phyloP scores from a whole-genome alignment of 1,140 invertebrate species.

The Drosophila baimaii region DNA sequence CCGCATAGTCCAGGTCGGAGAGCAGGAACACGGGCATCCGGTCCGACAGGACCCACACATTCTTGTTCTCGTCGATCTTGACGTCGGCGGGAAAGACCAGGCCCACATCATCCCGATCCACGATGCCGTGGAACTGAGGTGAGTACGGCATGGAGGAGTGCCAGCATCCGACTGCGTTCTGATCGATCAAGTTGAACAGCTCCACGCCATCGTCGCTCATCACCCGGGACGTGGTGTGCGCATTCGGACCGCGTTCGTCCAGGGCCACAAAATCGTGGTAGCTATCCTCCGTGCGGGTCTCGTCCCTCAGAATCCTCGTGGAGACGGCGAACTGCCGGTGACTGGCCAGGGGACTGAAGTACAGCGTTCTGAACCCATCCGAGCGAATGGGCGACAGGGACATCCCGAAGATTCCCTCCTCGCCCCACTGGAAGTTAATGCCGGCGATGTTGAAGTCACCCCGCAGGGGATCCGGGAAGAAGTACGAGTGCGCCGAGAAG shows the following conservation, averaged over 20 bases:
- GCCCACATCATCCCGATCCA: slow-evolving; percentile 90
- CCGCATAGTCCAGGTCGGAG: slow-evolving; percentile 89
- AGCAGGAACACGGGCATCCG: slow-evolving; percentile 91
- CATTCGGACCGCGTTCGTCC: slow-evolving; percentile 87
- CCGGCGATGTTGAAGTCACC: slow-evolving; percentile 92
- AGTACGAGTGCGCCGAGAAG: slow-evolving; percentile 89
- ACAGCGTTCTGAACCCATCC: slow-evolving; percentile 89
- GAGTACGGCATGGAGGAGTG: slow-evolving; percentile 88
- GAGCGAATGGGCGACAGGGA: slow-evolving; percentile 87
- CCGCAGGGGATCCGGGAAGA: slow-evolving; percentile 90
- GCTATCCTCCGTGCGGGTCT: slow-evolving; percentile 87
- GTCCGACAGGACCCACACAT: slow-evolving; percentile 92
- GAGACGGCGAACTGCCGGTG: slow-evolving; percentile 91
- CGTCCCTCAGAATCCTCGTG: slow-evolving; percentile 89
- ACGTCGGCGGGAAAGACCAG: slow-evolving; percentile 92
- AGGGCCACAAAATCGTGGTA: slow-evolving; percentile 90
- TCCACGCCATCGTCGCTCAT: slow-evolving; percentile 90
- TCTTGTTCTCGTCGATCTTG: slow-evolving; percentile 88
- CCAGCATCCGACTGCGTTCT: slow-evolving; percentile 93
- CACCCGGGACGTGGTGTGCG: slow-evolving; percentile 89
- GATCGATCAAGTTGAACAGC: slow-evolving; percentile 91
- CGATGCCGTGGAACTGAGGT: slow-evolving; percentile 88
- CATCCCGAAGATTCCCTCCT: slow-evolving; percentile 93
- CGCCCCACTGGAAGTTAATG: slow-evolving; percentile 92
- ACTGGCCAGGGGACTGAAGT: slow-evolving; percentile 91